Evolutionary conservation across 2,888 invertebrate genomes (phyloP).

Genomic region (Amphimallon solstitiale): DNA sequence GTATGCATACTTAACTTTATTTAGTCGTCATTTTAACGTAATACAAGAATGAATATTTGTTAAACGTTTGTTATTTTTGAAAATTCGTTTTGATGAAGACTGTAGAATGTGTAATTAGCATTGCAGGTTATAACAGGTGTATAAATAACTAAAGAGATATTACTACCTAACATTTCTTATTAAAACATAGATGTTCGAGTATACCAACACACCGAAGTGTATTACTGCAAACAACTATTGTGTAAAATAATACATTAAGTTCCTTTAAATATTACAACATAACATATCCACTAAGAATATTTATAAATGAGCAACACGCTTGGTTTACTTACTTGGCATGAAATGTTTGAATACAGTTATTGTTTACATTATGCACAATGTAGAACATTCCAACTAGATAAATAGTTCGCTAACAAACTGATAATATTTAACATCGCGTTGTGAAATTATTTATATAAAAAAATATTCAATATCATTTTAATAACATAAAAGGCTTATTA

Average conservation of each 20-base stretch:
- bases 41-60: slow-evolving; percentile 14
- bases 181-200: neutral
- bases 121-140: neutral
- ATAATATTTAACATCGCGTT: too few relatives aligned
- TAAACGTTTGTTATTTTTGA: slow-evolving; percentile 12
- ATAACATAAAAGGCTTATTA: too few relatives aligned
- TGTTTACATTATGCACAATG: neutral
- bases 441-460: too few relatives aligned
- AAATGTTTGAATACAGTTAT: slow-evolving; percentile 4
- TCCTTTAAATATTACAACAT: neutral
- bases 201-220: neutral
- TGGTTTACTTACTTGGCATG: neutral
- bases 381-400: slow-evolving; percentile 9
- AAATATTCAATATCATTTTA: too few relatives aligned
- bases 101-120: neutral
- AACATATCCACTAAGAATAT: neutral
- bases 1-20: slow-evolving; percentile 15
- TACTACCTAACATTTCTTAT: neutral
- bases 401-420: too few relatives aligned
- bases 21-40: slow-evolving; percentile 7
- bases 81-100: neutral
- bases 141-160: slow-evolving; percentile 8
- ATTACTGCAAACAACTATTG: neutral
- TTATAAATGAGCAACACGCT: neutral
- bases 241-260: neutral